Conservation (phyloP, 2,888 invertebrate species). For the Syritta pipiens region DNA sequence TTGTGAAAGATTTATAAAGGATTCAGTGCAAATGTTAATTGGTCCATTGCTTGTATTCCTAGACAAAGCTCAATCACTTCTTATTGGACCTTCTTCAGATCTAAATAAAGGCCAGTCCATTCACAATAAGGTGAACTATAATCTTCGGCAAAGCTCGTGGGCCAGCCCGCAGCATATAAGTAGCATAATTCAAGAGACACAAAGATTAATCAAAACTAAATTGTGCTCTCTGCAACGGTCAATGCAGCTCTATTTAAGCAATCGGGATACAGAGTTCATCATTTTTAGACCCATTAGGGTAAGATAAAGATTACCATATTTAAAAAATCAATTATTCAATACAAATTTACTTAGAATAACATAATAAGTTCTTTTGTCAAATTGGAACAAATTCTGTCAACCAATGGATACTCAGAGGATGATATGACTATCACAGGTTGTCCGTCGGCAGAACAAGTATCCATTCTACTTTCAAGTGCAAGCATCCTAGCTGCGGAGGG, state of each 20-base stretch:
- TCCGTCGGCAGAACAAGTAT: slow-evolving; percentile 95
- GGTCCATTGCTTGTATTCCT: slow-evolving; percentile 87
- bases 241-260: slow-evolving; percentile 97
- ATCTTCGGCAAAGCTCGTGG: slow-evolving; percentile 81
- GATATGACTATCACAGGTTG: slow-evolving; percentile 91
- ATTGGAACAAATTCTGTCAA: slow-evolving; percentile 87
- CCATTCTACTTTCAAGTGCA: slow-evolving; percentile 90
- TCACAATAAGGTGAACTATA: slow-evolving; percentile 73
- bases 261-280: slow-evolving; percentile 97
- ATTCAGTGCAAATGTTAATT: slow-evolving; percentile 87
- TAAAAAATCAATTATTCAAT: background rate
- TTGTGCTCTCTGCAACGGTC: slow-evolving; percentile 90
- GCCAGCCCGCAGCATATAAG: slow-evolving; percentile 87
- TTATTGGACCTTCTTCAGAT: slow-evolving; percentile 46
- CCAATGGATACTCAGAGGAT: slow-evolving; percentile 89
- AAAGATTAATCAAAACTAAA: slow-evolving; percentile 88
- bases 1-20: slow-evolving; percentile 93
- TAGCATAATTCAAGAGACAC: slow-evolving; percentile 86
- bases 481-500: slow-evolving; percentile 82
- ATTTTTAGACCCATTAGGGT: slow-evolving; percentile 96
- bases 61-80: slow-evolving; percentile 83
- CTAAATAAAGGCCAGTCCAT: slow-evolving; percentile 57
- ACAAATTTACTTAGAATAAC: slow-evolving; percentile 85
- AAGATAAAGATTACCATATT: slow-evolving; percentile 70
- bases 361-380: slow-evolving; percentile 93